Conservation (phyloP, 2,113 vertebrate genomes). For the Cacatua alba region DNA sequence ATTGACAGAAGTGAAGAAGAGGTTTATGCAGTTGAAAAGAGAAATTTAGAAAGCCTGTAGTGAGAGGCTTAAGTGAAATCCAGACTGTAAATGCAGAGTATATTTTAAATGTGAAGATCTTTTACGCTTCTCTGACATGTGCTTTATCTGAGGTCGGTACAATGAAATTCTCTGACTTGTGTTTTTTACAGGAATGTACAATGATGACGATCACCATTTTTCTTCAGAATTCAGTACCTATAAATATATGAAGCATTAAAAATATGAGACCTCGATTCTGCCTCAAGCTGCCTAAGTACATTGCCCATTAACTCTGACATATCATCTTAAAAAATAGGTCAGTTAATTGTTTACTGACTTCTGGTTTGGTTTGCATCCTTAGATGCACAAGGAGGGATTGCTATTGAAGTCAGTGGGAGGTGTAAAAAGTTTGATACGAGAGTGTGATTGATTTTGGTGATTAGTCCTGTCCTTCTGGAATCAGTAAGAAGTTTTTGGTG, state of each 20-base stretch:
- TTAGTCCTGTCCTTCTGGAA: background rate
- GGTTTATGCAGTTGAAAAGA: background rate
- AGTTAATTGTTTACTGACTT: conserved; percentile 34
- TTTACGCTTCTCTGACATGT: background rate
- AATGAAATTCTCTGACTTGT: conserved; percentile 29
- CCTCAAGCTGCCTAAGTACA: conserved; percentile 37
- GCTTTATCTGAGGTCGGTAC: conserved; percentile 7
- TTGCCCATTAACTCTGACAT: background rate
- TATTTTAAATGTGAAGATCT: conserved; percentile 34
- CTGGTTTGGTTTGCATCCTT: background rate
- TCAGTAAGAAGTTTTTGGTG: background rate
- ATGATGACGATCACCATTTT: background rate
- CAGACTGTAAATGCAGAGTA: conserved; percentile 15
- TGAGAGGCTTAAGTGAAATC: conserved; percentile 4
- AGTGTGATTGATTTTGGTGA: background rate
- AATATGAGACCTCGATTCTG: conserved; percentile 34
- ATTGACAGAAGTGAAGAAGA: background rate
- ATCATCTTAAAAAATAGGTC: background rate
- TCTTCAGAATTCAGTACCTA: conserved; percentile 37
- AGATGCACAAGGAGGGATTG: background rate
- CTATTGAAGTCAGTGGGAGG: background rate
- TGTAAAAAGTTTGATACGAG: background rate
- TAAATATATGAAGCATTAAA: conserved; percentile 49
- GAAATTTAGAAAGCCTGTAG: background rate
- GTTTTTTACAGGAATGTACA: conserved; percentile 39